Base-by-base conservation (phyloP, 2,888 invertebrate species). In the Tenthredo notha region DNA sequence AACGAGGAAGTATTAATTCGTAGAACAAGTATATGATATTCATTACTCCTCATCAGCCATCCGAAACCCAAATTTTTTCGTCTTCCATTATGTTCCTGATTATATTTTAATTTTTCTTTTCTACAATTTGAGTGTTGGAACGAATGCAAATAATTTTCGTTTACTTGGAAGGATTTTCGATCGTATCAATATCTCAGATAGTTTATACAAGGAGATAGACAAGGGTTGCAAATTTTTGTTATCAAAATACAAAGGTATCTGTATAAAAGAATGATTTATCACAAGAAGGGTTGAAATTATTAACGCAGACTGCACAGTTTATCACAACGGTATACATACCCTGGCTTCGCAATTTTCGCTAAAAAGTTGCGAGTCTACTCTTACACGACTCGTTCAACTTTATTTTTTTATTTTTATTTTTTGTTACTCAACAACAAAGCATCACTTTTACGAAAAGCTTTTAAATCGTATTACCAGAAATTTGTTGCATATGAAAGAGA, bases 381-480 rank as follows among this genome's bases (percentile, higher is more conserved):
- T 58, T 54, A 75, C 40, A 75, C 78, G 65, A 40, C 33, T 78
- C 54, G 54, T 29, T 78, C 58, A 47, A 75, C 37, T 72, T n/a
- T 40, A 12, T 29, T 25, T 18, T 29, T 40, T 18, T 33, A 2
- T 12, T n/a, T 77, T 47, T 18, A 21, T 37, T 67, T 29, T 18
- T 67, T 29, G 3, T 21, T 37, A 65, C 61, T 12, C 83, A 33
- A 33, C 67, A 58, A 70, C 83, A 83, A 67, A 67, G 83, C 83
- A 47, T 83, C 67, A 70, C 83, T 83, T 70, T 65, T 29, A 83
- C 25, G 29, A 83, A 67, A 67, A 83, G 83, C 83, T 83, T 83
- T 83, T 83, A 67, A 67, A 83, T 67, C 12, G 29, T 33, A 67
- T 83, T 67, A 83, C 43, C 83, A 67, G 43, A 65, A 61, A 80